These are phyloP conservation scores for Sacculina carcini DNA, from an alignment of 2,888 invertebrate genomes.

Conservation along the genomic window DNA sequence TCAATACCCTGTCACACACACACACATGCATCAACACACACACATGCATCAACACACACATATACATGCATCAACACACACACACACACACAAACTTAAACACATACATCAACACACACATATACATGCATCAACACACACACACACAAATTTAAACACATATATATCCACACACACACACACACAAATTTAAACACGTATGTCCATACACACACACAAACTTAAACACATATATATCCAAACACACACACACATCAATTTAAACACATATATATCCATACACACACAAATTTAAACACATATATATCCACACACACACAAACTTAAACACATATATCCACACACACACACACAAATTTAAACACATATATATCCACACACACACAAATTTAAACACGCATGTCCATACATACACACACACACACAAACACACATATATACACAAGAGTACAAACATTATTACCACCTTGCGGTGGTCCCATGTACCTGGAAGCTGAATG, in stretches of 20 bases:
- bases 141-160: background rate
- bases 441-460: no score
- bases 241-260: no score
- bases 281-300: no score
- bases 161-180: background rate
- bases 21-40: background rate
- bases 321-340: background rate
- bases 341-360: background rate
- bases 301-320: no score
- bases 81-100: background rate
- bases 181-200: background rate
- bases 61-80: background rate
- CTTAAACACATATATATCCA: no score
- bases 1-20: constrained; percentile 33
- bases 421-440: background rate
- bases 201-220: background rate
- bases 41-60: background rate
- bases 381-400: background rate
- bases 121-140: background rate
- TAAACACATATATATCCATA: no score
- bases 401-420: background rate
- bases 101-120: background rate
- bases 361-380: background rate
- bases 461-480: no score
- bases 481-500: no score